A percentile compares a stretch with the other conserved stretches of the same genome.
Conservation (phyloP, 2,888 invertebrate genomes). For the Leptinotarsa haldemani region DNA sequence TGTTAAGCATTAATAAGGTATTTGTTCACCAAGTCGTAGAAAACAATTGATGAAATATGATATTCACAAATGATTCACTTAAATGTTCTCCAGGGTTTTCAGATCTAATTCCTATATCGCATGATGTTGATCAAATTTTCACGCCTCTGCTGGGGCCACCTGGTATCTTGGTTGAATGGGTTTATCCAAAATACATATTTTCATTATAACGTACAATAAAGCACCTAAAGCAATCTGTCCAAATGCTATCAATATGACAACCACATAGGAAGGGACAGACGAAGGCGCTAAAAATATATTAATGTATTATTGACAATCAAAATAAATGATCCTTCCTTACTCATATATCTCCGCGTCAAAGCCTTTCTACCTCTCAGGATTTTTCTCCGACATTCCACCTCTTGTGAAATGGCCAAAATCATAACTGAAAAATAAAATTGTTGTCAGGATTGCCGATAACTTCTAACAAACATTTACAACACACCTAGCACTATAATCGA, state of each 20-base stretch:
- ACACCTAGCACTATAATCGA: slow-evolving; percentile 22
- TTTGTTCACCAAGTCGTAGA: too few relatives aligned
- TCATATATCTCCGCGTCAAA: slow-evolving; percentile 80
- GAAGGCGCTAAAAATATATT: slow-evolving; percentile 69
- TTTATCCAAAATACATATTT: slow-evolving; percentile 75
- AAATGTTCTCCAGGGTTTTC: neutral
- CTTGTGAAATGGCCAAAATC: slow-evolving; percentile 73
- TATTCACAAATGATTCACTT: neutral
- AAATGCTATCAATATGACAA: slow-evolving; percentile 76
- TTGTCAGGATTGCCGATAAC: neutral
- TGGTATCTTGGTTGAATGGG: slow-evolving; percentile 65
- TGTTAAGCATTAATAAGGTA: too few relatives aligned
- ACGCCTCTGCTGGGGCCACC: slow-evolving; percentile 42
- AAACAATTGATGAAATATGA: neutral
- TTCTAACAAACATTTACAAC: neutral
- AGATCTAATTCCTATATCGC: slow-evolving; percentile 5
- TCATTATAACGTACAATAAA: slow-evolving; percentile 75
- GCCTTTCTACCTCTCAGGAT: slow-evolving; percentile 83
- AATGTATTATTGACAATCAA: slow-evolving; percentile 34
- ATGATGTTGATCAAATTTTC: neutral
- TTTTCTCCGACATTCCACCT: slow-evolving; percentile 82
- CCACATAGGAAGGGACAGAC: slow-evolving; percentile 81
- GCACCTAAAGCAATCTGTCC: slow-evolving; percentile 77
- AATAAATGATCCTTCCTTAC: slow-evolving; percentile 70
- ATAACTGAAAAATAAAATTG: slow-evolving; percentile 70